Conservation (phyloP, 2,888 invertebrate genomes). For the Drosophila paracracens region DNA sequence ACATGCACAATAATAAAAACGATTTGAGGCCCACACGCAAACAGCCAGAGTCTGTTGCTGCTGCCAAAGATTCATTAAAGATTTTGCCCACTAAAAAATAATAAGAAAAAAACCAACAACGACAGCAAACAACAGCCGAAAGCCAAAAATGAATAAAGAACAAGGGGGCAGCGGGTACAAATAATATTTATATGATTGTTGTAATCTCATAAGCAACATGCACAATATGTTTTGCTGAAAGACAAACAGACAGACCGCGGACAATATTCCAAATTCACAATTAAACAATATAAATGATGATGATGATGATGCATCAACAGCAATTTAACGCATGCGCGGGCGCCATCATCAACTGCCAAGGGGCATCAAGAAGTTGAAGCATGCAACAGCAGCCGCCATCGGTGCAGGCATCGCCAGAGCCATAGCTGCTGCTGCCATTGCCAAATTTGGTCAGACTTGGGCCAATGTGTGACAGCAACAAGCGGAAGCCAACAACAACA, state of each 20-base stretch:
- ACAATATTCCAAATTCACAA: slow-evolving; percentile 62
- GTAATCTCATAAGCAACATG: slow-evolving; percentile 72
- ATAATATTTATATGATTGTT: slow-evolving; percentile 73
- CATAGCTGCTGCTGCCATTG: slow-evolving; percentile 48
- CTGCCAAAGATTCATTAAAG: slow-evolving; percentile 74
- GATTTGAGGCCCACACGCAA: slow-evolving; percentile 77
- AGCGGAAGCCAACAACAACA: slow-evolving; percentile 60
- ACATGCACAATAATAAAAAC: slow-evolving; percentile 79
- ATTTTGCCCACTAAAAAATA: slow-evolving; percentile 58
- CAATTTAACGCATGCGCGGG: slow-evolving; percentile 74
- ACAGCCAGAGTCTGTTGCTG: slow-evolving; percentile 19
- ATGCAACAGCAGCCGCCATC: slow-evolving; percentile 47
- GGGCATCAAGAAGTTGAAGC: slow-evolving; percentile 43
- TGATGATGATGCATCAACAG: slow-evolving; percentile 45
- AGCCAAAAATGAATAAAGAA: slow-evolving; percentile 37
- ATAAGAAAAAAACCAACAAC: slow-evolving; percentile 23
- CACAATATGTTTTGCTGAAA: slow-evolving; percentile 60
- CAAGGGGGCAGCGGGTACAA: slow-evolving; percentile 28
- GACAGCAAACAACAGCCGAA: slow-evolving; percentile 28
- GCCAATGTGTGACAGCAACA: slow-evolving; percentile 55
- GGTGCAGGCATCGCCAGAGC: slow-evolving; percentile 13
- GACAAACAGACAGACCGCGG: slow-evolving; percentile 11
- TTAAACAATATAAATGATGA: slow-evolving; percentile 74
- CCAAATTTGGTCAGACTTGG: slow-evolving; percentile 73
- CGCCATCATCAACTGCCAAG: slow-evolving; percentile 75